Conservation (phyloP, 2,797 vertebrate genomes). For the Tadarida brasiliensis region DNA sequence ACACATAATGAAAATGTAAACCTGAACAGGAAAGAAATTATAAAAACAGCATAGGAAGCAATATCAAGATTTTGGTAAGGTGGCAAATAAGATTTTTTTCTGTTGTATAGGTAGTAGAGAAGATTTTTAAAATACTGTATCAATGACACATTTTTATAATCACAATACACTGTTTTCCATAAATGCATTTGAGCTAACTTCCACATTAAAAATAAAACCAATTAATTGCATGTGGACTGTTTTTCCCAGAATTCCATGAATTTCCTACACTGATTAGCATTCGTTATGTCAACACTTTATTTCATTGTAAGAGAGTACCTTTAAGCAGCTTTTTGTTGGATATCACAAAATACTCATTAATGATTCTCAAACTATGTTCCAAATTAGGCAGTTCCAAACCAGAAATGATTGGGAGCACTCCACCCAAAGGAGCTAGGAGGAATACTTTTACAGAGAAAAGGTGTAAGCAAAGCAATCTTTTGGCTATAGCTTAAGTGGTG, state of each 20-base stretch:
- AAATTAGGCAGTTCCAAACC: background rate
- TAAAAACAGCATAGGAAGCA: background rate
- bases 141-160: slow-evolving; percentile 38
- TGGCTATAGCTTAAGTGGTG: background rate
- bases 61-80: background rate
- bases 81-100: background rate
- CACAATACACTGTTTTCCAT: background rate
- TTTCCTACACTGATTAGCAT: background rate
- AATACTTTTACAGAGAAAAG: background rate
- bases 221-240: background rate
- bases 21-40: background rate
- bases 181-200: slow-evolving; percentile 30
- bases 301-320: background rate
- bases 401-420: background rate
- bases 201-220: background rate
- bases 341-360: background rate
- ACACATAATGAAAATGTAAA: background rate
- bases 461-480: background rate
- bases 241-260: background rate
- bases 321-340: background rate
- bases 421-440: background rate
- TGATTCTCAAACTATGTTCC: background rate
- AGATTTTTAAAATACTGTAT: background rate
- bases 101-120: background rate
- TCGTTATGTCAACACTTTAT: background rate